Percentiles rank a stretch among this genome's conserved stretches.
Evolutionary conservation across 2,888 invertebrate species (phyloP).

Genomic region (Athalia circularis): DNA sequence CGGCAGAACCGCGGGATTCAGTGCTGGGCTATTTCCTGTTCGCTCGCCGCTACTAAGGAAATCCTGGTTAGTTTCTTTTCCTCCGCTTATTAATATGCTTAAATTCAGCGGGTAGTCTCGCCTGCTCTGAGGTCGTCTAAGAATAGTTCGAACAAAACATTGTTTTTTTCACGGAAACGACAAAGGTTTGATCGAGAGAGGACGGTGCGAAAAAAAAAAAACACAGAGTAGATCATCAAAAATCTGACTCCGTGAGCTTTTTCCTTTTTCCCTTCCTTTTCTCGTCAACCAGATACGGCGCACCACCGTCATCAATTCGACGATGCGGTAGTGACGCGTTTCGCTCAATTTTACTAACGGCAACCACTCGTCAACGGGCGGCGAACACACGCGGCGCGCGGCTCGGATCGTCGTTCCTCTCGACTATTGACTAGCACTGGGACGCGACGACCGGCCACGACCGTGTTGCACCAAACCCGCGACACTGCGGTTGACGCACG

Average conservation of each 20-base stretch:
- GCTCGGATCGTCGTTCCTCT: conserved; percentile 50
- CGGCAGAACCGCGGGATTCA: conserved; percentile 74
- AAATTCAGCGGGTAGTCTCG: no score
- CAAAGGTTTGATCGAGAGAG: no score
- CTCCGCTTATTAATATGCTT: no score
- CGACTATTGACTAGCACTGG: conserved; percentile 78
- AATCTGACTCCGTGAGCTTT: no score
- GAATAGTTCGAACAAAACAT: no score
- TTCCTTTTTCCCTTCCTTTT: no score
- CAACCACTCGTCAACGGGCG: neutral
- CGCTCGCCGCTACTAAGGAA: neutral
- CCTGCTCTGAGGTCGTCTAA: no score
- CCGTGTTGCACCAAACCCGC: neutral
- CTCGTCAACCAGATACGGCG: no score
- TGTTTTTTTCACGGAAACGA: conserved; percentile 51
- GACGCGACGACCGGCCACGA: conserved; percentile 57
- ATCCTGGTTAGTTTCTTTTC: no score
- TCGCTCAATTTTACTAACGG: neutral
- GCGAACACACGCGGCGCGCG: conserved; percentile 79
- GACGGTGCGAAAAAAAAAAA: no score
- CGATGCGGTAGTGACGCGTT: neutral
- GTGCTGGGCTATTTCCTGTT: conserved; percentile 61
- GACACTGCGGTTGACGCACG: neutral
- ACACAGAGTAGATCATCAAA: neutral
- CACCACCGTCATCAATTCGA: no score